These are phyloP conservation scores for Zaprionus inermis DNA, from an alignment of 1,140 invertebrate genomes.

Conservation along the genomic window DNA sequence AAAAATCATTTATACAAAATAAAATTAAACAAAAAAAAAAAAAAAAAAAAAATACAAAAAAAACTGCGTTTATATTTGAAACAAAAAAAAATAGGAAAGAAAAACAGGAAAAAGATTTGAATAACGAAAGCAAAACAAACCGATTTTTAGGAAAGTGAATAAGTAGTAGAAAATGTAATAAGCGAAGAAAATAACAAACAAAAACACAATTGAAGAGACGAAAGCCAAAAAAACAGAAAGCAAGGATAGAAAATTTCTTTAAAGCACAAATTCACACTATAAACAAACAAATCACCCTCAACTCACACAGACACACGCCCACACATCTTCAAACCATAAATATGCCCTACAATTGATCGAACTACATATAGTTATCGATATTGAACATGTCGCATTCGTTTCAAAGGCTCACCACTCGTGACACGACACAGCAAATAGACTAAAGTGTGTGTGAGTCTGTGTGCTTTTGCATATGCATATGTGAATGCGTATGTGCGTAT, in stretches of 20 bases:
- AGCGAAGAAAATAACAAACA: constrained; percentile 13
- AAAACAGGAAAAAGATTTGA: constrained; percentile 15
- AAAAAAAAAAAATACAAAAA: constrained; percentile 39
- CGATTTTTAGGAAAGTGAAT: constrained; percentile 46
- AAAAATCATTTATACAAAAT: constrained; percentile 77
- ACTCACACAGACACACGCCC: constrained; percentile 23
- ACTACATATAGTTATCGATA: constrained; percentile 32
- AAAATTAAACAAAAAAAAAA: constrained; percentile 51
- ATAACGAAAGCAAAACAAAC: constrained; percentile 9
- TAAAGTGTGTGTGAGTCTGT: neutral
- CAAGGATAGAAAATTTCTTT: constrained; percentile 37
- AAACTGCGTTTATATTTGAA: constrained; percentile 72
- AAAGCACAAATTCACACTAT: constrained; percentile 8
- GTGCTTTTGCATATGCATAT: constrained; percentile 2
- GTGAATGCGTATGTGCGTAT: neutral
- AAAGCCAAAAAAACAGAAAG: constrained; percentile 13
- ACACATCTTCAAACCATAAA: constrained; percentile 14
- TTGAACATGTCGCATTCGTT: constrained; percentile 17
- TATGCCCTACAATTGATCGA: constrained; percentile 30
- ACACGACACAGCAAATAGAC: neutral
- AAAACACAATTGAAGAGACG: neutral
- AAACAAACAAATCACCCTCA: neutral
- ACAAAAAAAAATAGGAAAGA: constrained; percentile 18
- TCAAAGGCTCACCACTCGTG: constrained; percentile 37
- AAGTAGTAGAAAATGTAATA: constrained; percentile 62